phyloP scores from a whole-genome alignment of 2,113 vertebrate genomes.

The Miniopterus natalensis region DNA sequence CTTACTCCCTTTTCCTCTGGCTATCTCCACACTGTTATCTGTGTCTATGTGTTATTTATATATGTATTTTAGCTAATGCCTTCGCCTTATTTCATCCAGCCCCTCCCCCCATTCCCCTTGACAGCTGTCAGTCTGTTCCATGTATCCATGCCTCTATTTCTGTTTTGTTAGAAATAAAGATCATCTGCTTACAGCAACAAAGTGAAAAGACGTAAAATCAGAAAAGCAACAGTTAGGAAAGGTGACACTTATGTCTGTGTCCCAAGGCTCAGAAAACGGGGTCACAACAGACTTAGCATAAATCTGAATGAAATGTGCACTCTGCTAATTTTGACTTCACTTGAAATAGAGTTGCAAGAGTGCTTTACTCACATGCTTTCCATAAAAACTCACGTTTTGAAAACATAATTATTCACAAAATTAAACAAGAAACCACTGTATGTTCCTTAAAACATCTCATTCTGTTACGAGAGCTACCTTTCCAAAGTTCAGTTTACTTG shows the following conservation, averaged over 20 bases:
- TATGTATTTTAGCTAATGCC: not conserved
- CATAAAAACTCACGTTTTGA: slow-evolving; percentile 32
- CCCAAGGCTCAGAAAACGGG: not conserved
- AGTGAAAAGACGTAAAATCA: not conserved
- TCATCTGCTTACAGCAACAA: not conserved
- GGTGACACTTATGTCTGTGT: not conserved
- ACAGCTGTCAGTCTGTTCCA: not conserved
- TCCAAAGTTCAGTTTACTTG: not conserved
- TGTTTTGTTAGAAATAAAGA: slow-evolving; percentile 16
- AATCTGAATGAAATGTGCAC: not conserved
- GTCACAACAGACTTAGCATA: not conserved
- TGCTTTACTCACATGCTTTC: not conserved
- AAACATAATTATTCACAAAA: slow-evolving; percentile 23
- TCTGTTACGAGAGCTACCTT: not conserved
- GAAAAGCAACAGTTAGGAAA: not conserved
- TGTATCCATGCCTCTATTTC: not conserved
- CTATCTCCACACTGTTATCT: not conserved
- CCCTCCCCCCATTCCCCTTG: not conserved
- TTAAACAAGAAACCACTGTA: not conserved
- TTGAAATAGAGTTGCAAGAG: not conserved
- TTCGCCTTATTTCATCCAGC: not conserved
- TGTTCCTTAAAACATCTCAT: not conserved
- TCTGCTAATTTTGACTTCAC: slow-evolving; percentile 30
- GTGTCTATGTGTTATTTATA: not conserved
- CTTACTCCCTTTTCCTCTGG: not conserved